phyloP scores from a whole-genome alignment of 1,140 invertebrate species.

The Meteorus sp. region DNA sequence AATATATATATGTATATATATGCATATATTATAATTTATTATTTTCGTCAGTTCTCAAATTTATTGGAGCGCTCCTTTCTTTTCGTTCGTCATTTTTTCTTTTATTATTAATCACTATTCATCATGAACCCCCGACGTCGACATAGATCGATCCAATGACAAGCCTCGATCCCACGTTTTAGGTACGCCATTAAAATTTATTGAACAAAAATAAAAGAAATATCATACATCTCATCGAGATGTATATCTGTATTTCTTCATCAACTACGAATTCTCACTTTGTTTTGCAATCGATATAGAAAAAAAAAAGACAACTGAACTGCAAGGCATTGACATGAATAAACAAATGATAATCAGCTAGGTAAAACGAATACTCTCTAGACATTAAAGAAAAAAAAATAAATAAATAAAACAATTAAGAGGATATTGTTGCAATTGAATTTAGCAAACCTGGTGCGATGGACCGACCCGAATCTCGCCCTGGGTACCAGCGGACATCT shows the following conservation, averaged over 20 bases:
- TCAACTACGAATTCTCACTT: no score
- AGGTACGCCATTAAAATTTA: neutral
- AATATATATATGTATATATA: no score
- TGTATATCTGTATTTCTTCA: no score
- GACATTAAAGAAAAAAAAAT: slow-evolving; percentile 7
- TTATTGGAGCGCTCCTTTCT: neutral
- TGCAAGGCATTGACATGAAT: no score
- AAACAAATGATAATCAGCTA: no score
- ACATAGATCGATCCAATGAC: slow-evolving; percentile 17
- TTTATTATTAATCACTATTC: neutral
- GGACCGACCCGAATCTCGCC: slow-evolving; percentile 94
- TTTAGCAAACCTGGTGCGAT: slow-evolving; percentile 81
- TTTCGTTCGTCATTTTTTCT: neutral
- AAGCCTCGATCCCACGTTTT: slow-evolving; percentile 12
- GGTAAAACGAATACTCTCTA: neutral
- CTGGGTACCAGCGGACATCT: slow-evolving; percentile 78
- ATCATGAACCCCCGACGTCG: slow-evolving; percentile 8
- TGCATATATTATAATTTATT: no score
- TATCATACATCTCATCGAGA: neutral
- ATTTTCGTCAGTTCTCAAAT: no score
- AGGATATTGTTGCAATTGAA: slow-evolving; percentile 26
- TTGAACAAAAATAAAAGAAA: neutral
- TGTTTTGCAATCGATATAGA: no score
- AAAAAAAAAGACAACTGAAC: no score
- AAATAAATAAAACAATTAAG: slow-evolving; percentile 4